Percentiles rank a stretch among this genome's conserved stretches.
Conservation (phyloP, 2,888 invertebrate species). For the Busseola fusca region DNA sequence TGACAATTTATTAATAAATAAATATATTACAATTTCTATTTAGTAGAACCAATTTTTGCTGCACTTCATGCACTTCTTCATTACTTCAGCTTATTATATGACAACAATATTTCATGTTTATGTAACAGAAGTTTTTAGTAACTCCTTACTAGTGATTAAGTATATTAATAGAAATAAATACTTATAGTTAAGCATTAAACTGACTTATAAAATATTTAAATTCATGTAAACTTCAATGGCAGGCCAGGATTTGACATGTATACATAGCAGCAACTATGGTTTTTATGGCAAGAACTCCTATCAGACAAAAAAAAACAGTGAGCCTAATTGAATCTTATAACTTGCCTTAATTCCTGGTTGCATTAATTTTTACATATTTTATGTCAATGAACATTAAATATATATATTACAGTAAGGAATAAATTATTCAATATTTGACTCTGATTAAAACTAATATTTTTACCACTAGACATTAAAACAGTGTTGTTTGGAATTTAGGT, state of each 20-base stretch:
- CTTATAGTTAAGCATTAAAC: conserved; percentile 37
- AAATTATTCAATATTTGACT: conserved; percentile 59
- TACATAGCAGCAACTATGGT: conserved; percentile 14
- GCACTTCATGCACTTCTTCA: conserved; percentile 24
- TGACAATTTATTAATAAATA: conserved; percentile 28
- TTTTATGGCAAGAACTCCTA: not conserved
- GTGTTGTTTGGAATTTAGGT: conserved; percentile 52
- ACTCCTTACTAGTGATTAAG: conserved; percentile 52
- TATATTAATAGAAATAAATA: conserved; percentile 45
- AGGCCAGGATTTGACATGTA: conserved; percentile 26
- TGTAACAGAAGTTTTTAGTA: conserved; percentile 31
- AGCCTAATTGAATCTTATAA: not conserved
- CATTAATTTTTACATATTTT: conserved; percentile 36
- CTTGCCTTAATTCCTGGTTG: conserved; percentile 16
- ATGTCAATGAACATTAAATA: conserved; percentile 45
- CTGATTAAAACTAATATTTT: conserved; percentile 56
- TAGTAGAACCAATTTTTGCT: conserved; percentile 35
- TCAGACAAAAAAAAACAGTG: conserved; percentile 2
- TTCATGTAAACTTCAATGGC: conserved; percentile 17
- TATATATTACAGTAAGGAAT: conserved; percentile 48
- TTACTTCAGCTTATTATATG: conserved; percentile 28
- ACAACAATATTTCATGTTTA: conserved; percentile 20
- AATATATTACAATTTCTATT: conserved; percentile 27
- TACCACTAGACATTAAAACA: conserved; percentile 51
- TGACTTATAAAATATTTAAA: conserved; percentile 29